Conservation (phyloP, 2,797 vertebrate species). For the Pipistrellus nathusii region DNA sequence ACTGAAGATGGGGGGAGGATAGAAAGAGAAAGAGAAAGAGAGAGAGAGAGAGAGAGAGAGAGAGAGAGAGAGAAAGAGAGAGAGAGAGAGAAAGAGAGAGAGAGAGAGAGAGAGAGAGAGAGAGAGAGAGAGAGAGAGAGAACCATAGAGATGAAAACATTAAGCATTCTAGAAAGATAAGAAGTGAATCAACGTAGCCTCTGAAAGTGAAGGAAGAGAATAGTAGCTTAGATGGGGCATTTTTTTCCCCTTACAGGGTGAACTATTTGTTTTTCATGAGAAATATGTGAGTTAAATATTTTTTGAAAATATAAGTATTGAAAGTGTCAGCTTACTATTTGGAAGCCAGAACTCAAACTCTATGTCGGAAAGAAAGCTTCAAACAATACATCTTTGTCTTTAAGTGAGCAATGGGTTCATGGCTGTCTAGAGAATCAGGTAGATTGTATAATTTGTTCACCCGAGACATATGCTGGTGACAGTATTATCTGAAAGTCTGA, state of each 20-base stretch:
- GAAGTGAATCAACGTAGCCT: background rate
- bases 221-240: background rate
- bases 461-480: background rate
- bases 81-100: background rate
- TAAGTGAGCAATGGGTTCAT: background rate
- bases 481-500: background rate
- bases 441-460: background rate
- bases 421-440: background rate
- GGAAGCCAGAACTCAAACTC: slow-evolving; percentile 5
- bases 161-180: background rate
- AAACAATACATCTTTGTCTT: background rate
- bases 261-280: slow-evolving; percentile 6
- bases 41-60: background rate
- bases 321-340: background rate
- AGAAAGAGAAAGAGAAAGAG: too few relatives aligned
- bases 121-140: background rate
- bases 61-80: too few relatives aligned
- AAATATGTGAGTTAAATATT: slow-evolving; percentile 5
- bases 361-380: background rate
- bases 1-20: background rate
- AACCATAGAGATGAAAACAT: background rate
- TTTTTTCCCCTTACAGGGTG: background rate
- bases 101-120: background rate
- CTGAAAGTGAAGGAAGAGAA: background rate
- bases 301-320: background rate